phyloP scores from a whole-genome alignment of 2,797 vertebrate genomes.

The Rhinoraja longicauda region DNA sequence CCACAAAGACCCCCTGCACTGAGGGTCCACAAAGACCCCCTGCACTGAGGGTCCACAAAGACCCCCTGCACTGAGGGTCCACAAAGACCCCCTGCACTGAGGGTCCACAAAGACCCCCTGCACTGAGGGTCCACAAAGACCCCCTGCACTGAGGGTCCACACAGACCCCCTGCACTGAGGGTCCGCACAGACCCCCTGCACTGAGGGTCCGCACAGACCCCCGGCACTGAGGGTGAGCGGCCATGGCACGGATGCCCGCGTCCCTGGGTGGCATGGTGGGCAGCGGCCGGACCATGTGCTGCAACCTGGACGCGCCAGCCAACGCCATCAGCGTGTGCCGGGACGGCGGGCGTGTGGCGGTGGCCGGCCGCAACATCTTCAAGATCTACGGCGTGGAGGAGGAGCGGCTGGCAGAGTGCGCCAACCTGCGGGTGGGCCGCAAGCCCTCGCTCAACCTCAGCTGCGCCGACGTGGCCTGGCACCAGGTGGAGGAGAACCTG shows the following conservation, averaged over 20 bases:
- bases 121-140: too few species aligned
- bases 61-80: too few species aligned
- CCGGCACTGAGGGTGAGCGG: too few species aligned
- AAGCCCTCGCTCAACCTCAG: slow-evolving; percentile 95
- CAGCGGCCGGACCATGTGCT: slow-evolving; percentile 88
- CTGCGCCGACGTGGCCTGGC: slow-evolving; percentile 96
- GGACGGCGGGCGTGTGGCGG: slow-evolving; percentile 87
- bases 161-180: too few species aligned
- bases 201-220: too few species aligned
- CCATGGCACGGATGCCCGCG: slow-evolving; percentile 82
- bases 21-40: too few species aligned
- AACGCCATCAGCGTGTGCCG: slow-evolving; percentile 96
- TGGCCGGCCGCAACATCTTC: slow-evolving; percentile 95
- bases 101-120: too few species aligned
- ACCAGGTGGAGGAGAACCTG: slow-evolving; percentile 95
- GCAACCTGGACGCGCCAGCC: slow-evolving; percentile 88
- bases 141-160: too few species aligned
- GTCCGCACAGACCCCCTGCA: too few species aligned
- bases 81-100: too few species aligned
- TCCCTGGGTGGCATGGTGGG: slow-evolving; percentile 71
- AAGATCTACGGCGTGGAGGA: slow-evolving; percentile 93
- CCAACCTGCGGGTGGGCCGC: slow-evolving; percentile 89
- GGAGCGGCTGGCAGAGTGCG: slow-evolving; percentile 85
- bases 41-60: too few species aligned
- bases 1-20: too few species aligned